Conservation (phyloP, 1,140 invertebrate genomes). For the Scaptodrosophila lebanonensis region DNA sequence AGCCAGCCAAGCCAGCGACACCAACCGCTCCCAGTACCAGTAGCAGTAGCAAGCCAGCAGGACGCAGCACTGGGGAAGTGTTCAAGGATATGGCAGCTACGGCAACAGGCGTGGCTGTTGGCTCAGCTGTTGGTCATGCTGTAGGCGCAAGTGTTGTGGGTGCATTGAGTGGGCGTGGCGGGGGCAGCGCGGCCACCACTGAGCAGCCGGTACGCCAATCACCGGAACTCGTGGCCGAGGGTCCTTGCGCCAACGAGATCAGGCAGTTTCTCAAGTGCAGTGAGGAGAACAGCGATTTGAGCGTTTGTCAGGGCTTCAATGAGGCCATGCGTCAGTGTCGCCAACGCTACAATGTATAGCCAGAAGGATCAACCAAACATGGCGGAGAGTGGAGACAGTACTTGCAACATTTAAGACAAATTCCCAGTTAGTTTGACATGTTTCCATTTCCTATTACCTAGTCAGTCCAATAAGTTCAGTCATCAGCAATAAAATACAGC, state of each 20-base stretch:
- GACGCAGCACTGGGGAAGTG: constrained; percentile 31
- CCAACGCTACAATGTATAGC: constrained; percentile 57
- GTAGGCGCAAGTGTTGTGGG: constrained; percentile 90
- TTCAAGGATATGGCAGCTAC: constrained; percentile 89
- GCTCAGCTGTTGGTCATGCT: constrained; percentile 85
- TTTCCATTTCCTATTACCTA: too few species aligned
- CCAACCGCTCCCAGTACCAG: constrained; percentile 16
- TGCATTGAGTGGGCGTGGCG: constrained; percentile 83
- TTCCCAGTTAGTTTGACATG: too few species aligned
- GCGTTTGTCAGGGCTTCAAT: constrained; percentile 92
- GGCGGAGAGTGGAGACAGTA: too few species aligned
- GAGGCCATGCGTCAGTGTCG: constrained; percentile 94
- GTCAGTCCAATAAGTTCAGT: too few species aligned
- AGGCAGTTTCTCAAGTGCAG: constrained; percentile 92
- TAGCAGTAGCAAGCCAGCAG: constrained; percentile 11
- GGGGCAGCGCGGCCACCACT: constrained; percentile 77
- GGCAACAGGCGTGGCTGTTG: constrained; percentile 88
- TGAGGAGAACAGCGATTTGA: constrained; percentile 87
- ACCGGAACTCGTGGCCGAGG: constrained; percentile 79
- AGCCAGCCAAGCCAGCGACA: constrained; percentile 31
- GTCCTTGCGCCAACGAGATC: constrained; percentile 90
- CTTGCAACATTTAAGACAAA: too few species aligned
- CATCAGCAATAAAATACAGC: too few species aligned
- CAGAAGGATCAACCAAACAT: too few species aligned
- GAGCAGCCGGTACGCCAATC: too few species aligned